Base-by-base conservation (phyloP, 1,140 invertebrate genomes). In the Ruditapes philippinarum region DNA sequence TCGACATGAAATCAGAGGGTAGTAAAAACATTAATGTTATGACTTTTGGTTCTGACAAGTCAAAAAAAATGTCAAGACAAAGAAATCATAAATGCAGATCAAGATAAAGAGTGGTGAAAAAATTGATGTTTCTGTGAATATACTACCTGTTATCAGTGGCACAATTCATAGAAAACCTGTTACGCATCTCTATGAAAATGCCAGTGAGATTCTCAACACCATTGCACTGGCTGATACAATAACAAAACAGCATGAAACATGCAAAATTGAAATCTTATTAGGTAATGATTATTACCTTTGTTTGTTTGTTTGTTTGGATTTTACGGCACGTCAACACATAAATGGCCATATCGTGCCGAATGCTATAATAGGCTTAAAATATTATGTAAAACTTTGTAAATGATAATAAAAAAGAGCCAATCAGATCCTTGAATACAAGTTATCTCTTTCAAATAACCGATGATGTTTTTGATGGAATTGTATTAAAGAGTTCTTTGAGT, bases 241-340 rank as follows among this genome's bases (percentile, higher is more conserved):
- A 19, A 36, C 73, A 11, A 42, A 4, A 36, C 5, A 76, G 14
- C 40, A 17, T 49, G 36, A 76, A 40, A 76, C 2, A 12, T 11
- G 1, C 5, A 76, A 7, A 36, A 19, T 76, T 11, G 73, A 76
- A 36, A 5, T 76, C 25, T 25, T 76, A 11, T 2, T 76, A 22
- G 73, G 73, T 42, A 76, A 76, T 49, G 36, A 76, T 40, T 76
- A 45, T 42, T 89, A 84, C 38, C 25, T 84, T n/a, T n/a, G n/a
- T n/a, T n/a, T n/a, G n/a, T n/a, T n/a, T n/a, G n/a, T n/a, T n/a
- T n/a, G n/a, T n/a, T n/a, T n/a, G n/a, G n/a, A n/a, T n/a, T n/a
- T n/a, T n/a, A n/a, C n/a, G n/a, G n/a, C n/a, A n/a, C n/a, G n/a
- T n/a, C n/a, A n/a, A n/a, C n/a, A n/a, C n/a, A n/a, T n/a, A n/a